phyloP scores from a whole-genome alignment of 2,797 vertebrate genomes.

The Glyptemys insculpta region DNA sequence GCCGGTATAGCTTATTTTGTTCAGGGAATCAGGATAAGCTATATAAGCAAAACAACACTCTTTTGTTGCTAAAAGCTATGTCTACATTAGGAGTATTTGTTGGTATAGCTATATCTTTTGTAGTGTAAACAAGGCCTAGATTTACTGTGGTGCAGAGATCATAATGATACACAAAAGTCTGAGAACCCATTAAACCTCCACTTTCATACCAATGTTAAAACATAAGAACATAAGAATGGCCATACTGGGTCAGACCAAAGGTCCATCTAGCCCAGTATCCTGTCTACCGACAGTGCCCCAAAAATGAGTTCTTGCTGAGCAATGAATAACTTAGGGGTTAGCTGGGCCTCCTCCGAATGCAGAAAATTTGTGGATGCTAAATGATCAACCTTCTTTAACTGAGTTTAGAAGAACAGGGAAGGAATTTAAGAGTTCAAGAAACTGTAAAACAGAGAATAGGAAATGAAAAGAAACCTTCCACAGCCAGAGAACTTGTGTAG shows the following conservation, averaged over 20 bases:
- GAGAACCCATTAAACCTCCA: background rate
- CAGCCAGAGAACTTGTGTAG: slow-evolving; percentile 46
- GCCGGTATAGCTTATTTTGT: background rate
- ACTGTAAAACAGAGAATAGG: slow-evolving; percentile 18
- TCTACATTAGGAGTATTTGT: background rate
- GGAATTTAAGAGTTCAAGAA: background rate
- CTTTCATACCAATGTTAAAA: background rate
- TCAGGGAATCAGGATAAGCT: background rate
- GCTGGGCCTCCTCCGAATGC: background rate
- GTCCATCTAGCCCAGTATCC: no score
- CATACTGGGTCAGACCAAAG: no score
- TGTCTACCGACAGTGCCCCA: no score
- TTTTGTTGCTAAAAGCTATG: background rate
- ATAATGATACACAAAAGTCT: no score
- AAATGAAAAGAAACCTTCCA: slow-evolving; percentile 44
- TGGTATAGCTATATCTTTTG: background rate
- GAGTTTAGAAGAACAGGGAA: slow-evolving; percentile 8
- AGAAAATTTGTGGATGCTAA: background rate
- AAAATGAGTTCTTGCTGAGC: background rate
- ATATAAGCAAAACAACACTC: background rate
- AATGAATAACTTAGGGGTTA: background rate
- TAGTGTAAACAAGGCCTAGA: background rate
- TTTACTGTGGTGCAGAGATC: background rate
- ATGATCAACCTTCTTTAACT: background rate
- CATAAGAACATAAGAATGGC: no score